phyloP scores from a whole-genome alignment of 2,888 invertebrate species.

The Heliconius cydno region DNA sequence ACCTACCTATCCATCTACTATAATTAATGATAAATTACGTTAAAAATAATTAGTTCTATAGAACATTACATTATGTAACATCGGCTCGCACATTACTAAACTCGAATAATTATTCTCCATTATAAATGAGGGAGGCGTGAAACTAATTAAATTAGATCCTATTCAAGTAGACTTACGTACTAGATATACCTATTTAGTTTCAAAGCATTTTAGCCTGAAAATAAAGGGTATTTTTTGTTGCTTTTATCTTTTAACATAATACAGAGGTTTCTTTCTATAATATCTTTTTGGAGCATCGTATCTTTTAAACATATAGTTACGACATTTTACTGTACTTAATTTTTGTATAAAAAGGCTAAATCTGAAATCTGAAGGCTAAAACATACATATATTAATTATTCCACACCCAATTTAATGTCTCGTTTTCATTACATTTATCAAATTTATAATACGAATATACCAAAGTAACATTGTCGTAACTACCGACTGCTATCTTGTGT shows the following conservation, averaged over 20 bases:
- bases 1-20: too few species aligned
- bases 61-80: too few species aligned
- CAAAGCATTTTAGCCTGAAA: not conserved
- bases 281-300: not conserved
- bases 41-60: too few species aligned
- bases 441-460: not conserved
- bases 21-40: too few species aligned
- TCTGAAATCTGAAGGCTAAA: not conserved
- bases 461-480: not conserved
- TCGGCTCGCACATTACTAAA: too few species aligned
- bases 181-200: not conserved
- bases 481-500: not conserved
- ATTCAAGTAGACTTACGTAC: too few species aligned
- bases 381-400: too few species aligned
- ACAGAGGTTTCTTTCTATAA: not conserved
- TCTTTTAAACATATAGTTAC: too few species aligned
- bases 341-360: not conserved
- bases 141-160: not conserved
- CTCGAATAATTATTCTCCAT: too few species aligned
- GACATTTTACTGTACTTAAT: not conserved
- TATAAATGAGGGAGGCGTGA: not conserved
- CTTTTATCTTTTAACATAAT: not conserved
- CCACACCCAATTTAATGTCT: too few species aligned
- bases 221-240: not conserved
- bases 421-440: too few species aligned